Conservation (phyloP, 2,113 vertebrate species). For the Saguinus imperator region DNA sequence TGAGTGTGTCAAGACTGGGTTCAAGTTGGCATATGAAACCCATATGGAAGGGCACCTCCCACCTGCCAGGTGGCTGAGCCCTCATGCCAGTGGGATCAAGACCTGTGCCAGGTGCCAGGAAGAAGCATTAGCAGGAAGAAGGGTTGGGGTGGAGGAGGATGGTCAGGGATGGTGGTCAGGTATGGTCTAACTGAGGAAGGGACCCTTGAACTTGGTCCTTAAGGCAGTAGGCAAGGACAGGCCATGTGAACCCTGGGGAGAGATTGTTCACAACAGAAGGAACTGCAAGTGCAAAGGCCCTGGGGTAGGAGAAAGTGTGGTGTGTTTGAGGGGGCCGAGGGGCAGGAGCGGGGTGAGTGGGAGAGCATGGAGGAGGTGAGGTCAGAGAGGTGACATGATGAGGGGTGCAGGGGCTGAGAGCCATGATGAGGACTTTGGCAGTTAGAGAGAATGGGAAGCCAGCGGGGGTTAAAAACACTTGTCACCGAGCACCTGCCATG, state of each 20-base stretch:
- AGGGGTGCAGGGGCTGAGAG: background rate
- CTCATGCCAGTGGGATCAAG: background rate
- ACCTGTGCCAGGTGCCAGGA: background rate
- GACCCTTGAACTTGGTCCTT: background rate
- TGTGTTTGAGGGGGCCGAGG: background rate
- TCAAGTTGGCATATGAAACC: rapidly evolving
- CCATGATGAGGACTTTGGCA: background rate
- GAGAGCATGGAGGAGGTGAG: rapidly evolving
- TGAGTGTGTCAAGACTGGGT: rapidly evolving
- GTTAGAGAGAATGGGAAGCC: background rate
- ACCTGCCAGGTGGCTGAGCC: background rate
- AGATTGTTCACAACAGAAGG: background rate
- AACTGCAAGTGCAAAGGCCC: background rate
- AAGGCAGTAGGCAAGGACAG: background rate
- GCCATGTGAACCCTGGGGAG: too few species aligned
- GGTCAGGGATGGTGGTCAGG: background rate
- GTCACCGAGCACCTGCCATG: rapidly evolving
- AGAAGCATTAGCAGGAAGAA: background rate
- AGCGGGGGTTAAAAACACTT: rapidly evolving
- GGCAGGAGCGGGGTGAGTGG: background rate
- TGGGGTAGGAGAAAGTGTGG: background rate
- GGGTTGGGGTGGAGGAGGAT: background rate
- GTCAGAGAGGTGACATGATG: background rate
- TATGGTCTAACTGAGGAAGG: background rate
- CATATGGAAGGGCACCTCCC: rapidly evolving